Conservation (phyloP, 2,797 vertebrate species). For the Setipinna tenuifilis region DNA sequence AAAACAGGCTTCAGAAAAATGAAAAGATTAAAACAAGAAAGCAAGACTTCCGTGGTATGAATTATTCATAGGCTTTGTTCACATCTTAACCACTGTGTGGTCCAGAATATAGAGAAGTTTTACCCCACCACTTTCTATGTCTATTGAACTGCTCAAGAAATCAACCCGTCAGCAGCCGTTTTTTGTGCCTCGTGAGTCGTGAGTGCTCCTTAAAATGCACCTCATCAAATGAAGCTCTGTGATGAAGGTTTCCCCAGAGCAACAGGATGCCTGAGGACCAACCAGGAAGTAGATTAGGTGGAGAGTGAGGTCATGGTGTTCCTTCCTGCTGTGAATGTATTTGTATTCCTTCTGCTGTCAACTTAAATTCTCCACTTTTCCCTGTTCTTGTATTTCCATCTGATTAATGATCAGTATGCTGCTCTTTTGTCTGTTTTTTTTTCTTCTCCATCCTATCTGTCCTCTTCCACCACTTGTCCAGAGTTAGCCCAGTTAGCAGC, state of each 20-base stretch:
- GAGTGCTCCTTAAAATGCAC: neutral
- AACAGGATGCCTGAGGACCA: neutral
- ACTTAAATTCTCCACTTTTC: too few relatives aligned
- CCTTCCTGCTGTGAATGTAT: neutral
- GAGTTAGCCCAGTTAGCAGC: too few relatives aligned
- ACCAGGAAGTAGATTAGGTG: neutral
- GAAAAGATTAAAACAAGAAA: neutral
- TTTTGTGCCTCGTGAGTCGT: neutral
- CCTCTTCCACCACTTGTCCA: neutral
- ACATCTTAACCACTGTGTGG: neutral
- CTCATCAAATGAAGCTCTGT: neutral
- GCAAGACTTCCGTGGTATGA: neutral
- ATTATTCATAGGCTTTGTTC: neutral
- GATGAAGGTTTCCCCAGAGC: neutral
- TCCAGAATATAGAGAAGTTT: neutral
- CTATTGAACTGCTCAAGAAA: neutral
- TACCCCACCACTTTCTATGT: neutral
- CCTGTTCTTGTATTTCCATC: conserved; percentile 40
- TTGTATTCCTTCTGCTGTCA: neutral
- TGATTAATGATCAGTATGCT: conserved; percentile 33
- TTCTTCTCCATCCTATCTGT: conserved; percentile 12
- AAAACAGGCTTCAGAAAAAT: neutral
- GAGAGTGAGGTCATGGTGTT: neutral
- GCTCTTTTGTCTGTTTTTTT: conserved; percentile 50
- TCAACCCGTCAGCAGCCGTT: neutral